Base-by-base conservation (phyloP, 1,140 invertebrate species). In the Zophobas morio region DNA sequence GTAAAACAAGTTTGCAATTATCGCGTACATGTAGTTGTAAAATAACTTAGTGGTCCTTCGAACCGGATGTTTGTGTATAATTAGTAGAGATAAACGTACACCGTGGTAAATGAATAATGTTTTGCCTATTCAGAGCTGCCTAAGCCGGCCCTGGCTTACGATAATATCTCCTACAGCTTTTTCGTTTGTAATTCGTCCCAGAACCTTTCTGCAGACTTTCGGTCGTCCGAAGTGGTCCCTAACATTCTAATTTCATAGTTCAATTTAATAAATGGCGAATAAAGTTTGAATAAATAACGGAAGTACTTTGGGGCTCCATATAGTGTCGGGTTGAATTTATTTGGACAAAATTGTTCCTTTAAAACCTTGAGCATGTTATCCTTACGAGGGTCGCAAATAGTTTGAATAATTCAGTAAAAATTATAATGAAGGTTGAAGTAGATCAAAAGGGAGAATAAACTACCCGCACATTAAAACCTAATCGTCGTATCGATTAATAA, bases 391-490 rank as follows among this genome's bases (percentile, higher is more conserved):
- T 57, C n/a, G 39, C 60, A 66, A 42, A 42, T 66, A 66, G 60
- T 66, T 63, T 63, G 57, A 63, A 63, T 63, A 63, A 63, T 63
- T 66, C 39, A 66, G 40, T 66, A 66, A 66, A 66, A 66, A 66
- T 66, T 66, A 66, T 66, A 40, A 66, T 66, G 60, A 33, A 39
- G 60, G 60, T 66, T 66, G 60, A 1, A 42, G 39, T 42, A 66
- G 60, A 66, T 66, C 39, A 66, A 66, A 63, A 63, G 36, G 36
- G 54, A 5, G 57, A 63, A 33, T 47, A 39, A 66, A 42, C 37
- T 40, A 66, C 3, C 39, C 60, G 39, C 60, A 66, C 60, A 66
- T 57, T 66, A 66, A 66, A 34, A 66, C 42, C 60, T 66, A 66
- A 66, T 42, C 2, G 60, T 39, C 60, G 60, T 42, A 66, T 66